phyloP scores from a whole-genome alignment of 2,113 vertebrate genomes.

The Oryzias melastigma region DNA sequence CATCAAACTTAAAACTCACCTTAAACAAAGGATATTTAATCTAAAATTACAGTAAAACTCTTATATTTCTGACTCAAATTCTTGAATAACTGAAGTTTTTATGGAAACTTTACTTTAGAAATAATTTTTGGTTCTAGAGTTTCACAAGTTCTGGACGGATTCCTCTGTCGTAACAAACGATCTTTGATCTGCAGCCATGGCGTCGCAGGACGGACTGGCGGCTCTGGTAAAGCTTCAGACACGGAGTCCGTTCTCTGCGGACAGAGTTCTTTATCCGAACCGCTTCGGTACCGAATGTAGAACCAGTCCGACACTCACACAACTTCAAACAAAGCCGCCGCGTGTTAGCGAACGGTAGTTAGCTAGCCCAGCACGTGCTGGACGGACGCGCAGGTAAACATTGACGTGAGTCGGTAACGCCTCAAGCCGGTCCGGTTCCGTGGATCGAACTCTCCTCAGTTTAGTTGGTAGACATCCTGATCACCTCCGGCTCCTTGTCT shows the following conservation, averaged over 20 bases:
- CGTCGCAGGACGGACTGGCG: slow-evolving; percentile 51
- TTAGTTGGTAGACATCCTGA: no score
- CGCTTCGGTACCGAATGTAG: fast-evolving
- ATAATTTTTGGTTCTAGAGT: no score
- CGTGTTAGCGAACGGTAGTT: neutral
- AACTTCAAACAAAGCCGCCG: neutral
- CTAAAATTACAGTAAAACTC: no score
- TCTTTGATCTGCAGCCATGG: slow-evolving; percentile 55
- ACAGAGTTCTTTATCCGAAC: neutral
- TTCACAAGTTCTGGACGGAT: neutral
- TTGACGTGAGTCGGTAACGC: neutral
- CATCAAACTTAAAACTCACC: no score
- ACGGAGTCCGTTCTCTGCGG: neutral
- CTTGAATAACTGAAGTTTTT: no score
- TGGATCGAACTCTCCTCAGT: neutral
- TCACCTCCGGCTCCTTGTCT: no score
- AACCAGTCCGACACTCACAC: neutral
- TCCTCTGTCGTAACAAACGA: fast-evolving
- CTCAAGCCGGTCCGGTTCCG: neutral
- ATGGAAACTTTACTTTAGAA: no score
- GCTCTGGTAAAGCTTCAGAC: slow-evolving; percentile 63
- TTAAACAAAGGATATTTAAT: no score
- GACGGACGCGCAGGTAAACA: neutral
- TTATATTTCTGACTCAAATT: no score
- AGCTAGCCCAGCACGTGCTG: slow-evolving; percentile 25